Percentiles rank a stretch among this genome's conserved stretches.
phyloP scores from a whole-genome alignment of 1,140 invertebrate species.

The Caenorhabditis latens region DNA sequence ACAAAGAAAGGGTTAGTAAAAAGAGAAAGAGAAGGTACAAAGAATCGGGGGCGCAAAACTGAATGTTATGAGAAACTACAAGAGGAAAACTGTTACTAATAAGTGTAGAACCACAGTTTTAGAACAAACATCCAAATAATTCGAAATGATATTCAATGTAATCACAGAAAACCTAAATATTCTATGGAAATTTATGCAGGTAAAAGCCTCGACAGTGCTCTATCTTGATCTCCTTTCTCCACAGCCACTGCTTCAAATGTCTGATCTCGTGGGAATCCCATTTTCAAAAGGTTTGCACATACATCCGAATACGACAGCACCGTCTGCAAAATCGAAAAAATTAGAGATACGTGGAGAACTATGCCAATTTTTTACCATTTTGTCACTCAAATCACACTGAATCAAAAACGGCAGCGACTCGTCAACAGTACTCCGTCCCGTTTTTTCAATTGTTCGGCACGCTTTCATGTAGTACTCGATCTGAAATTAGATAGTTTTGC shows the following conservation, averaged over 20 bases:
- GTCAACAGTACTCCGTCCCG: conserved; percentile 9
- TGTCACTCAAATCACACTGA: conserved; percentile 32
- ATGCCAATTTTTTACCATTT: too few relatives aligned
- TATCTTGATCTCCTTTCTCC: conserved; percentile 7
- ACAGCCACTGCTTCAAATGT: conserved; percentile 32
- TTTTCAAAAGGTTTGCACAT: conserved; percentile 26
- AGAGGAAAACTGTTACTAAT: too few relatives aligned
- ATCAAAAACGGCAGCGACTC: conserved; percentile 25
- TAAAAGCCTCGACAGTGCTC: neutral
- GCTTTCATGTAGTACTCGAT: conserved; percentile 48
- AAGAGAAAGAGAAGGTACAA: too few relatives aligned
- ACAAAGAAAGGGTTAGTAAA: too few relatives aligned
- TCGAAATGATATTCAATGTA: too few relatives aligned
- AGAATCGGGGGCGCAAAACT: too few relatives aligned
- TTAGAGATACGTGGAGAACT: too few relatives aligned
- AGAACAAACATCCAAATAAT: too few relatives aligned
- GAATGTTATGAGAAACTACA: too few relatives aligned
- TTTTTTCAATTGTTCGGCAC: conserved; percentile 30
- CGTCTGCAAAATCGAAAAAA: neutral
- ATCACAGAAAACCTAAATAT: neutral
- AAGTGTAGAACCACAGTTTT: too few relatives aligned
- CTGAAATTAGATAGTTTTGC: neutral
- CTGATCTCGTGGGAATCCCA: conserved; percentile 30
- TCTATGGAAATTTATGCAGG: neutral
- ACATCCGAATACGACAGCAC: conserved; percentile 18